These are phyloP conservation scores for Ectropis crepuscularia DNA, from an alignment of 2,888 invertebrate genomes.

Conservation along the genomic window DNA sequence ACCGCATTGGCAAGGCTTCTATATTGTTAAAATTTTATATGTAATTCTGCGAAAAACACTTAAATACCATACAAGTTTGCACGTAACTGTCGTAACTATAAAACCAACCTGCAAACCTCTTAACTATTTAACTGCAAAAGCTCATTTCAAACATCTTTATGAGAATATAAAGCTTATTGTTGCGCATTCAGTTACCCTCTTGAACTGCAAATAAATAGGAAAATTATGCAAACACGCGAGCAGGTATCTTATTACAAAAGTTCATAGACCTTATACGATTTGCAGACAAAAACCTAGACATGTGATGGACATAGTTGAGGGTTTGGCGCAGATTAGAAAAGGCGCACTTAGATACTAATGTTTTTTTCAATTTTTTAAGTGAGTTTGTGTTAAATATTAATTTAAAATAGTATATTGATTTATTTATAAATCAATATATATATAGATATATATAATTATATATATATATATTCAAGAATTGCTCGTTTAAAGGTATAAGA, in stretches of 20 bases:
- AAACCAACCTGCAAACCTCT: background rate
- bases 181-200: constrained; percentile 11
- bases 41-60: too few relatives aligned
- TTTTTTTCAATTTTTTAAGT: background rate
- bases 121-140: background rate
- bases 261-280: constrained; percentile 49
- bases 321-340: constrained; percentile 12
- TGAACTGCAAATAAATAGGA: constrained; percentile 28
- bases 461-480: too few relatives aligned
- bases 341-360: background rate
- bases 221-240: constrained; percentile 35
- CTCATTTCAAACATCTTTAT: background rate
- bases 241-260: constrained; percentile 40
- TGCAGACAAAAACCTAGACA: constrained; percentile 46
- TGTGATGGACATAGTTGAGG: constrained; percentile 39
- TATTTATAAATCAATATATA: too few relatives aligned
- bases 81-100: too few relatives aligned
- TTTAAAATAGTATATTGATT: too few relatives aligned
- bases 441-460: too few relatives aligned
- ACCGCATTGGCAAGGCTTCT: background rate
- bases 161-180: constrained; percentile 2
- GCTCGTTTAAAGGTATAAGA: too few relatives aligned
- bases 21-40: too few relatives aligned
- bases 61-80: too few relatives aligned
- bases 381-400: background rate